Evolutionary conservation across 2,797 vertebrate species (phyloP).

Genomic region (Melanogrammus aeglefinus): DNA sequence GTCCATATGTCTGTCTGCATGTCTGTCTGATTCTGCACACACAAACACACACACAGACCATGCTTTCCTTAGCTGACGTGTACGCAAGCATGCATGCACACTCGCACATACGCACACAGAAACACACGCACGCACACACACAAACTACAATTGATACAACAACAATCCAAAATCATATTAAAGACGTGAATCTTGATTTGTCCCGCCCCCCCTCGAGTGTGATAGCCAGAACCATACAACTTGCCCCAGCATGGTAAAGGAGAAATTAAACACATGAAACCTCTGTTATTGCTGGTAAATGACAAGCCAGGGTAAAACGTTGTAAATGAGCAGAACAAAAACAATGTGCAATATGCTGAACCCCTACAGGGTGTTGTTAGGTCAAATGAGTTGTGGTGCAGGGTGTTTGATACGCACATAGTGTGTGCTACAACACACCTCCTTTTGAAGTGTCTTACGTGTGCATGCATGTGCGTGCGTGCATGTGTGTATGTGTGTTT

Average conservation of each 20-base stretch:
- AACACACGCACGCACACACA: background rate
- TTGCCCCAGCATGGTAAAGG: slow-evolving; percentile 11
- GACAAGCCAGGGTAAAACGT: slow-evolving; percentile 9
- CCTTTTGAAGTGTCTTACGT: background rate
- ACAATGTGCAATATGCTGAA: background rate
- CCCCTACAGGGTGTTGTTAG: background rate
- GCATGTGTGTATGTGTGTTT: background rate
- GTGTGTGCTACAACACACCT: background rate
- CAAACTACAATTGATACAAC: background rate
- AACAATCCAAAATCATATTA: slow-evolving; percentile 38
- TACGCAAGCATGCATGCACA: background rate
- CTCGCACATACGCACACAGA: background rate
- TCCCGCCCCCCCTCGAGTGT: slow-evolving; percentile 5
- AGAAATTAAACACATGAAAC: slow-evolving; percentile 35
- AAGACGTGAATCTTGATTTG: slow-evolving; percentile 45
- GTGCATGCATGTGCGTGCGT: background rate
- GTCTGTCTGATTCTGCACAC: background rate
- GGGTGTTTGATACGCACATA: background rate
- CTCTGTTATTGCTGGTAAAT: slow-evolving; percentile 24
- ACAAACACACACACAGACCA: slow-evolving; percentile 1
- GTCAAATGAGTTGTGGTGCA: background rate
- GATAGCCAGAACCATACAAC: slow-evolving; percentile 10
- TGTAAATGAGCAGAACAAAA: background rate
- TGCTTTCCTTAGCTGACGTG: background rate
- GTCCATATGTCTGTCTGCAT: slow-evolving; percentile 27